Evolutionary conservation across 2,888 invertebrate genomes (phyloP).

Genomic region (Hypomecis punctinalis): DNA sequence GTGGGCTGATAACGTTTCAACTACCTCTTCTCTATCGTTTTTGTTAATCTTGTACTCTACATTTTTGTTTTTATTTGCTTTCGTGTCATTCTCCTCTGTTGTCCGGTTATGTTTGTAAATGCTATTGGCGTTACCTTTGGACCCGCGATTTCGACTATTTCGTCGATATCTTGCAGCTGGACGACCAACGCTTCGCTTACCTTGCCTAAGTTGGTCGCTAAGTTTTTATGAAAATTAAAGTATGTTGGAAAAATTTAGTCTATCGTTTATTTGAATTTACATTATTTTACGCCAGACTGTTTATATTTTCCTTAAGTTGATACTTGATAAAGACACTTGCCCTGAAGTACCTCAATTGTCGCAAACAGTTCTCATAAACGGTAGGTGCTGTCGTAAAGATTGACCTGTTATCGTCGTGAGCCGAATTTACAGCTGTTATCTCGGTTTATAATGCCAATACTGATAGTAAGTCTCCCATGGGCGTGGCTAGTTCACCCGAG

Average conservation of each 20-base stretch:
- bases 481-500: slow-evolving; percentile 35
- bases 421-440: slow-evolving; percentile 7
- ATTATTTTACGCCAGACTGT: too few relatives aligned
- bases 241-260: too few relatives aligned
- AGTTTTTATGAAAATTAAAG: too few relatives aligned
- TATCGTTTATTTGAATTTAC: too few relatives aligned
- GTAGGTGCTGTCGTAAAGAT: slow-evolving; percentile 1
- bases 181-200: too few relatives aligned
- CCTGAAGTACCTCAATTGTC: too few relatives aligned
- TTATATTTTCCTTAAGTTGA: too few relatives aligned
- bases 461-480: slow-evolving; percentile 12
- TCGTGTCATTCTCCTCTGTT: neutral
- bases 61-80: slow-evolving; percentile 10
- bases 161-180: too few relatives aligned
- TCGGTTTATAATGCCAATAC: slow-evolving; percentile 6
- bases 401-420: slow-evolving; percentile 14
- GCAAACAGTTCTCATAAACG: neutral
- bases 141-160: too few relatives aligned
- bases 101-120: neutral
- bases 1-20: slow-evolving; percentile 22
- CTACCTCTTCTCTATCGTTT: slow-evolving; percentile 7
- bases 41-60: neutral
- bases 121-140: neutral
- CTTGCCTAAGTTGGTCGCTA: too few relatives aligned
- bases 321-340: too few relatives aligned